Conservation (phyloP, 2,113 vertebrate species). For the Vidua macroura region DNA sequence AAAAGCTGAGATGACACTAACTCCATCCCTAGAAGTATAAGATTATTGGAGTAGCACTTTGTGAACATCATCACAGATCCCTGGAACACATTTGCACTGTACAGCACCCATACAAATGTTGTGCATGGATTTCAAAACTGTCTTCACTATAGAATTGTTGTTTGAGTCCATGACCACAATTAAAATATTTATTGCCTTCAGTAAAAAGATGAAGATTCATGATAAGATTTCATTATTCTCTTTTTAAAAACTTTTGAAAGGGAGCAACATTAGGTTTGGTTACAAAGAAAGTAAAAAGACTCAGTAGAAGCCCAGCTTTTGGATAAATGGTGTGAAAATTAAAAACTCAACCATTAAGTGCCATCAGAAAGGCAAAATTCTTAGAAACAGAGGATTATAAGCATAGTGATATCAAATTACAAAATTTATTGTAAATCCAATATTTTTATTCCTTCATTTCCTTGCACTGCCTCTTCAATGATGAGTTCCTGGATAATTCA, state of each 20-base stretch:
- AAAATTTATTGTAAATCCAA: background rate
- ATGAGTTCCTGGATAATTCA: background rate
- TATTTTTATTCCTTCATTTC: background rate
- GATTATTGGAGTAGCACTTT: background rate
- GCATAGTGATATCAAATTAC: background rate
- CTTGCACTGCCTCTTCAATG: background rate
- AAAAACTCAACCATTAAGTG: background rate
- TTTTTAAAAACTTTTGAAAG: background rate
- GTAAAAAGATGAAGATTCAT: background rate
- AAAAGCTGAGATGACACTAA: background rate
- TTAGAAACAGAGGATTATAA: background rate
- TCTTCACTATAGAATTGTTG: background rate
- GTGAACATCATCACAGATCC: background rate
- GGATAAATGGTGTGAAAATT: background rate
- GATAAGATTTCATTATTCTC: background rate
- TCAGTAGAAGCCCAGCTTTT: background rate
- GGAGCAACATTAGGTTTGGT: background rate
- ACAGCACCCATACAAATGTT: background rate
- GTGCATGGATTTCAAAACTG: background rate
- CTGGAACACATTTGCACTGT: background rate
- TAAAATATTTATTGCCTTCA: background rate
- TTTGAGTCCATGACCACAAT: background rate
- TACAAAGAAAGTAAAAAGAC: background rate
- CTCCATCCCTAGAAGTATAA: background rate
- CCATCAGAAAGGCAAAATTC: background rate